Conservation (phyloP, 2,888 invertebrate species). For the Carterocephalus palaemon region DNA sequence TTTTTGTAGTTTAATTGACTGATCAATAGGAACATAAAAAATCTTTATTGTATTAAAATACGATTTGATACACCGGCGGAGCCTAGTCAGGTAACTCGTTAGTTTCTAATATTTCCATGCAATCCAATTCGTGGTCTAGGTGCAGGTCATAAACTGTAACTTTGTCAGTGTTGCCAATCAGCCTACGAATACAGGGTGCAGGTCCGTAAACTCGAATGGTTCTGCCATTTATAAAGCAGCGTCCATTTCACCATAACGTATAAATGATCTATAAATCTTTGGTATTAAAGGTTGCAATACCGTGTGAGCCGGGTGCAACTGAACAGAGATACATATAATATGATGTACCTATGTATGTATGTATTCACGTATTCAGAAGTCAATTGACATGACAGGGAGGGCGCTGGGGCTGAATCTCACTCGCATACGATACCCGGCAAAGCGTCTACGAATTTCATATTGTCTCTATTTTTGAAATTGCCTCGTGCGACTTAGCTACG, state of each 20-base stretch:
- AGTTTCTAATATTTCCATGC: slow-evolving; percentile 9
- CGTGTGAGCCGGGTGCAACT: neutral
- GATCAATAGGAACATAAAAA: no score
- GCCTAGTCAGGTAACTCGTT: no score
- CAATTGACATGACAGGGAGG: slow-evolving; percentile 37
- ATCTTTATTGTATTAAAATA: no score
- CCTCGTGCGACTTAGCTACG: no score
- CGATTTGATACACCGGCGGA: no score
- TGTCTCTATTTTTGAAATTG: no score
- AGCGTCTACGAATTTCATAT: no score
- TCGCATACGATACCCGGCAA: no score
- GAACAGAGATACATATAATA: neutral
- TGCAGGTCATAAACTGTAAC: slow-evolving; percentile 9
- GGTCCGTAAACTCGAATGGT: neutral
- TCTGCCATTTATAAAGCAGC: no score
- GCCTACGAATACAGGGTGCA: slow-evolving; percentile 10
- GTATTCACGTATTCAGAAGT: slow-evolving; percentile 32
- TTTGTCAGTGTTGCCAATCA: slow-evolving; percentile 21
- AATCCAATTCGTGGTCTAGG: neutral
- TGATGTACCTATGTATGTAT: slow-evolving; percentile 20
- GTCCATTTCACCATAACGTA: neutral
- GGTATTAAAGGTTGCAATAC: slow-evolving; percentile 2
- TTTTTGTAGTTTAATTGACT: no score
- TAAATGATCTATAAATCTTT: neutral
- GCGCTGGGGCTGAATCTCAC: no score